phyloP scores from a whole-genome alignment of 2,888 invertebrate species.

The Trypoxylon attenuatum region DNA sequence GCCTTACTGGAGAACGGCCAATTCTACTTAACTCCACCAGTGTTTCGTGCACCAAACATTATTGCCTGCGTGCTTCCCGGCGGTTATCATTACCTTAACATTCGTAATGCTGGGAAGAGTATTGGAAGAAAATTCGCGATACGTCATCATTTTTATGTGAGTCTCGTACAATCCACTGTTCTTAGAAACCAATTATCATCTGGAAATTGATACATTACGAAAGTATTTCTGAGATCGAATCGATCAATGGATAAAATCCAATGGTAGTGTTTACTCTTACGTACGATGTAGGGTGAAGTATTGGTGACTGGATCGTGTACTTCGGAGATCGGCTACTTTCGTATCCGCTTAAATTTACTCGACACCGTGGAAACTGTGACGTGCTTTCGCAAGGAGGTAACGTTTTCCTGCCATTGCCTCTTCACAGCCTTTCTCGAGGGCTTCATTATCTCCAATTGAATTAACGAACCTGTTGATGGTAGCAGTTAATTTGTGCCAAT shows the following conservation, averaged over 20 bases:
- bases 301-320: conserved; percentile 77
- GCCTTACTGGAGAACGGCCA: conserved; percentile 4
- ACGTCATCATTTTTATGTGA: conserved; percentile 55
- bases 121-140: conserved; percentile 76
- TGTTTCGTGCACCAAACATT: conserved; percentile 71
- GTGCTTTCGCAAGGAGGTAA: conserved; percentile 78
- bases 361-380: conserved; percentile 78
- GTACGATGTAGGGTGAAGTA: conserved; percentile 76
- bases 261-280: background rate
- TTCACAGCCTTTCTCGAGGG: no score
- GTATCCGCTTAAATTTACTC: conserved; percentile 78
- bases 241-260: no score
- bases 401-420: background rate
- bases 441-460: no score
- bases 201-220: no score
- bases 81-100: conserved; percentile 78
- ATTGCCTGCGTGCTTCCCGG: conserved; percentile 78
- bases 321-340: conserved; percentile 77
- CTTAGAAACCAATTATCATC: no score
- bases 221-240: no score
- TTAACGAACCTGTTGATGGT: no score
- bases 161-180: conserved; percentile 10
- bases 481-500: no score
- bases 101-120: conserved; percentile 78
- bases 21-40: conserved; percentile 59